Conservation (phyloP, 2,888 invertebrate genomes). For the Crematogaster levior region DNA sequence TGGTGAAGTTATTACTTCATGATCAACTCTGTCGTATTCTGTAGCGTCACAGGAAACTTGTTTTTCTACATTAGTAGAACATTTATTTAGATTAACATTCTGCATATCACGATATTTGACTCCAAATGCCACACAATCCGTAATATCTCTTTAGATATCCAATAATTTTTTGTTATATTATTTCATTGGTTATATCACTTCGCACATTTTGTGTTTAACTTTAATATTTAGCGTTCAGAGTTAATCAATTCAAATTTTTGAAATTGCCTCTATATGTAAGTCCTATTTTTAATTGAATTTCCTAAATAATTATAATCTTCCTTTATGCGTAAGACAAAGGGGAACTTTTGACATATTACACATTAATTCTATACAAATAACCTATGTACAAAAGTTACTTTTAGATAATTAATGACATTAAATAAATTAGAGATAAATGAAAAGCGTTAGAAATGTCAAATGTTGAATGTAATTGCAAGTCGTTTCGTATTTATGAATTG, state of each 20-base stretch:
- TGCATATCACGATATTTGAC: conserved; percentile 76
- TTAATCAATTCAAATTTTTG: background rate
- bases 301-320: background rate
- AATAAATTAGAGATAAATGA: conserved; percentile 14
- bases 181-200: conserved; percentile 19
- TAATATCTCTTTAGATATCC: conserved; percentile 14
- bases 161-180: conserved; percentile 21
- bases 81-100: conserved; percentile 65
- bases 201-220: background rate
- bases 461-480: background rate
- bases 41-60: conserved; percentile 51
- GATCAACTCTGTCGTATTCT: conserved; percentile 55
- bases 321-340: background rate
- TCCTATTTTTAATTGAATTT: background rate
- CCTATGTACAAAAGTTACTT: conserved; percentile 4
- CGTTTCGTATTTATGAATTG: background rate
- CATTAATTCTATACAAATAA: conserved; percentile 18
- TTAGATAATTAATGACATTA: conserved; percentile 4
- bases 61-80: conserved; percentile 60
- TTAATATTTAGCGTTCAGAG: background rate
- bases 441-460: background rate
- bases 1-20: conserved; percentile 61
- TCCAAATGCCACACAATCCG: background rate
- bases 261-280: background rate
- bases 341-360: conserved; percentile 3